phyloP scores from a whole-genome alignment of 2,797 vertebrate species.

The Acanthurus tractus region DNA sequence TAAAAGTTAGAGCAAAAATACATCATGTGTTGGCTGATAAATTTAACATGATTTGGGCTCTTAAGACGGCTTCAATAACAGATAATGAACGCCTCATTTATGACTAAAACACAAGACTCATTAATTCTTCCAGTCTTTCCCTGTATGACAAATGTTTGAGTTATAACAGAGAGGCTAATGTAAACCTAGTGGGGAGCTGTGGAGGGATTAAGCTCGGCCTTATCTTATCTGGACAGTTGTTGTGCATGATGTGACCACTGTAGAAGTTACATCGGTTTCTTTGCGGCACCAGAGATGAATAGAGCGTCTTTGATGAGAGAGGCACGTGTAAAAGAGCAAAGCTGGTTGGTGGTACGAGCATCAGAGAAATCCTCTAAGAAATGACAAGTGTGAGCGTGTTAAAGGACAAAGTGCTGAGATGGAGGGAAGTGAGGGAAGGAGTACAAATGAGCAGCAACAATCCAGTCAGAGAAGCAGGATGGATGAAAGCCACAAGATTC shows the following conservation, averaged over 20 bases:
- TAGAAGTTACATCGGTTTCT: slow-evolving; percentile 41
- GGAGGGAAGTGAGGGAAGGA: not conserved
- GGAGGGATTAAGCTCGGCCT: slow-evolving; percentile 43
- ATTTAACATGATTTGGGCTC: slow-evolving; percentile 23
- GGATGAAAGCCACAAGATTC: not conserved
- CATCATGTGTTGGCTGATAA: slow-evolving; percentile 20
- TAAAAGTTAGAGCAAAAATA: not conserved
- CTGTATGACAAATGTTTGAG: slow-evolving; percentile 35
- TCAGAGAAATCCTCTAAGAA: slow-evolving; percentile 36
- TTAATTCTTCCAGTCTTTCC: slow-evolving; percentile 17
- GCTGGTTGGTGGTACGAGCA: slow-evolving; percentile 9
- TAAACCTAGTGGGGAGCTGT: slow-evolving; percentile 30
- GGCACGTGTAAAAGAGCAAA: slow-evolving; percentile 29
- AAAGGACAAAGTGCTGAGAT: slow-evolving; percentile 1
- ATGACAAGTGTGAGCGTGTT: slow-evolving; percentile 11
- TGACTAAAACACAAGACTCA: slow-evolving; percentile 28
- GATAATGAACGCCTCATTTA: slow-evolving; percentile 33
- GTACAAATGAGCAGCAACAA: not conserved
- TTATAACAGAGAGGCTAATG: slow-evolving; percentile 9
- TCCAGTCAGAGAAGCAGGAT: slow-evolving; percentile 14
- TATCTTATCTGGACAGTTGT: slow-evolving; percentile 56
- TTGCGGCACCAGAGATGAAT: slow-evolving; percentile 25
- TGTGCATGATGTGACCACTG: slow-evolving; percentile 22
- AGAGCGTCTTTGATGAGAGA: slow-evolving; percentile 38
- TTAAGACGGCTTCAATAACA: slow-evolving; percentile 2